phyloP scores from a whole-genome alignment of 2,888 invertebrate genomes.

The Andrena bicolor region DNA sequence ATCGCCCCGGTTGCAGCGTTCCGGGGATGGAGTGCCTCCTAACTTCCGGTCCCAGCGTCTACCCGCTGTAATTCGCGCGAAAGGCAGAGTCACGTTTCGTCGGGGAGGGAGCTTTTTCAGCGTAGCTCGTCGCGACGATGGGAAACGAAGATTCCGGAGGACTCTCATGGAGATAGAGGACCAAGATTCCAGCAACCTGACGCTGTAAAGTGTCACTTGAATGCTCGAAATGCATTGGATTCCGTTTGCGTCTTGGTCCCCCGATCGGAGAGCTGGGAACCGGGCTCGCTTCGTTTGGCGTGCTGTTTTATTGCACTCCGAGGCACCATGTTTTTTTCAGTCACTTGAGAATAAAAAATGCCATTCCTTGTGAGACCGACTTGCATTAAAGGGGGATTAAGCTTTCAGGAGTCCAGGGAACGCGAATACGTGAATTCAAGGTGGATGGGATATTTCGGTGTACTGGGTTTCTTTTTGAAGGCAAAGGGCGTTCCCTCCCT shows the following conservation, averaged over 20 bases:
- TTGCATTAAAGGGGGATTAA: not conserved
- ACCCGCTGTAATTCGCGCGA: conserved; percentile 7
- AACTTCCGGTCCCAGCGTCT: conserved; percentile 11
- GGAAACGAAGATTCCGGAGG: conserved; percentile 3
- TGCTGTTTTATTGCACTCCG: no score
- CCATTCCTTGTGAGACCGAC: not conserved
- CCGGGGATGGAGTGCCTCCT: conserved; percentile 9
- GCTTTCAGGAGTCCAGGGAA: not conserved
- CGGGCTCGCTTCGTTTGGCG: no score
- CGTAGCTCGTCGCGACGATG: not conserved
- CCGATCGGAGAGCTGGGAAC: no score
- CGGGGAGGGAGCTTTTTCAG: not conserved
- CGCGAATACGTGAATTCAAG: not conserved
- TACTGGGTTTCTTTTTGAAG: not conserved
- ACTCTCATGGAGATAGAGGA: not conserved
- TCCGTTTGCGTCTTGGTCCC: no score
- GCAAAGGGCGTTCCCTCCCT: not conserved
- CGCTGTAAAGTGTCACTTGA: no score
- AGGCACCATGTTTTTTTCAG: no score
- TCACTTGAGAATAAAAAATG: not conserved
- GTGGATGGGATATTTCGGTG: not conserved
- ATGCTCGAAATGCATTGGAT: no score
- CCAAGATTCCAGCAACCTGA: no score
- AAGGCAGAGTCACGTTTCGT: conserved; percentile 15
- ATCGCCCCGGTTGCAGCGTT: conserved; percentile 1